Evolutionary conservation across 1,140 invertebrate genomes (phyloP), one percentile per base, ranked within the genome.

Genomic region (Agrilus planipennis): DNA sequence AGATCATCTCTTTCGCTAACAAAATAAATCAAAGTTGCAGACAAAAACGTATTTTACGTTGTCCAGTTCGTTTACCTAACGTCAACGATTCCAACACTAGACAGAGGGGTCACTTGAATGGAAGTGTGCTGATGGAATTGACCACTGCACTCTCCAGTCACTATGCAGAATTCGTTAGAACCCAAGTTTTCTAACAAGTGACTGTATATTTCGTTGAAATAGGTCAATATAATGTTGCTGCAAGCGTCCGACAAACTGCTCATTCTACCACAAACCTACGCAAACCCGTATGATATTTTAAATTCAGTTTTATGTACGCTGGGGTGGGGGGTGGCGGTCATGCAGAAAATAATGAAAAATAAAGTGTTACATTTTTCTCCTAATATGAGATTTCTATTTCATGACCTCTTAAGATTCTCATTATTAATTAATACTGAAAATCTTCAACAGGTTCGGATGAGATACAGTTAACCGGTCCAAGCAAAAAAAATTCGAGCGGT

Each of bases 181-280:
- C 71, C 72, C 15, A 89, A 68, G 47, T 81, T 71, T 16, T 73
- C 62, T 46, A 73, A 61, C 4, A 85, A 38, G 20, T 71, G 69
- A 1, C 62, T 53, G 44, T 79, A 74, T 27, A 89, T 77, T 9
- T 71, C 65, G 41, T 81, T 71, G 54, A 83, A 84, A 54, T 89
- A 71, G 7, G 69, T 74, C 19, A 84, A 63, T 17, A 86, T 66
- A 20, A 80, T 66, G 43, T 77, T 77, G 22, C 78, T 72, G 51
- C 87, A 91, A 20, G 75, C 77, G 63, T 89, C 86, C 0, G 81
- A 83, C 14, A 80, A 77, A 14, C 75, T 79, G 18, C 75, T 70
- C 36, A 84, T 57, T 18, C 72, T 58, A 22, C 77, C 72, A 56
- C 87, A 91, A 12, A 73, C 50, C 69, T 75, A 49, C 12, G 54